A percentile compares a stretch with the other conserved stretches of the same genome.
These are phyloP conservation scores for Danio choprae DNA, from an alignment of 2,797 vertebrate genomes.

Conservation along the genomic window DNA sequence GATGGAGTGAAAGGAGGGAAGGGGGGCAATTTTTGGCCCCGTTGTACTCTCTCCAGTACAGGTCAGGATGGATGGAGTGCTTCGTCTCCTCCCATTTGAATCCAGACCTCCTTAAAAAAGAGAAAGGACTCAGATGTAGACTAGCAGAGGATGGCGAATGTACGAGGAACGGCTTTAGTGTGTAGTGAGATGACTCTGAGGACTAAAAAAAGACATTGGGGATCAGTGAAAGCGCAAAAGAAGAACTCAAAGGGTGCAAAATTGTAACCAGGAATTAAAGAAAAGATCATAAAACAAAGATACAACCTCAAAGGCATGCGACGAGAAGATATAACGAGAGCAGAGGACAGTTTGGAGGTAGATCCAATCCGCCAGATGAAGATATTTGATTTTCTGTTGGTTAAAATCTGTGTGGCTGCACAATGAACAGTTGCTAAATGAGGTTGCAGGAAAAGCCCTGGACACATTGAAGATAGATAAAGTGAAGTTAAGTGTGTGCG, in stretches of 20 bases:
- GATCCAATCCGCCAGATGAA: neutral
- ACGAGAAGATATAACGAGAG: neutral
- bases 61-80: constrained; percentile 40
- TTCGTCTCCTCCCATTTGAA: constrained; percentile 29
- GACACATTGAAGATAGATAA: constrained; percentile 2
- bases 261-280: neutral
- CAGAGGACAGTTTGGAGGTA: neutral
- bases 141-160: neutral
- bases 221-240: neutral
- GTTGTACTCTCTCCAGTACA: constrained; percentile 6
- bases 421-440: constrained; percentile 26
- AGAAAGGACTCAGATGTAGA: neutral
- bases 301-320: neutral
- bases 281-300: neutral
- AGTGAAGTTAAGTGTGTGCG: constrained; percentile 29
- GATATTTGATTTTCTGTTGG: constrained; percentile 41
- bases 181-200: neutral
- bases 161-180: neutral
- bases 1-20: constrained; percentile 8
- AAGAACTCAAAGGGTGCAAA: neutral
- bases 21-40: neutral
- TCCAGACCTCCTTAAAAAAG: constrained; percentile 40
- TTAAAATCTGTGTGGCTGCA: constrained; percentile 35
- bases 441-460: constrained; percentile 34
- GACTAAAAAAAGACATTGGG: neutral